Evolutionary conservation across 2,888 invertebrate genomes (phyloP).

Genomic region (Leuctra nigra): DNA sequence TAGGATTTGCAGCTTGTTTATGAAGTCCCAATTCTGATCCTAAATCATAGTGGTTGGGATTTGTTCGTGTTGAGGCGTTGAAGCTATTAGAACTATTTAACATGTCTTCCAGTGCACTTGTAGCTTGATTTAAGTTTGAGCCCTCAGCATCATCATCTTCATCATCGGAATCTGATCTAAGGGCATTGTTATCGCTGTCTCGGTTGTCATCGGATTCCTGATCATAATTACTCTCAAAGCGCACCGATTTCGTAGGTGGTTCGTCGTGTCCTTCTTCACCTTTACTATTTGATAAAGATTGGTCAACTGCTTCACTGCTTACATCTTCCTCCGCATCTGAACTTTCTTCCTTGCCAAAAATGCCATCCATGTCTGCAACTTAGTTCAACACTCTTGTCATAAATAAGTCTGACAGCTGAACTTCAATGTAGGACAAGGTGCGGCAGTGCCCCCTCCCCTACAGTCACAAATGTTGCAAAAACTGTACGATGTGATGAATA

Average conservation of each 20-base stretch:
- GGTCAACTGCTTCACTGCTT: too few species aligned
- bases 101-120: constrained; percentile 26
- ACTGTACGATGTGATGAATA: too few species aligned
- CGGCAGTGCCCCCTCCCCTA: too few species aligned
- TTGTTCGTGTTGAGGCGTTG: background rate
- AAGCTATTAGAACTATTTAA: constrained; percentile 17
- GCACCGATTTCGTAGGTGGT: background rate
- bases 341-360: too few species aligned
- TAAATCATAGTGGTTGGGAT: background rate
- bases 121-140: constrained; percentile 19
- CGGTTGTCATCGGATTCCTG: constrained; percentile 20
- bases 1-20: constrained; percentile 4
- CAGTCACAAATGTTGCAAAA: too few species aligned
- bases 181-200: constrained; percentile 14
- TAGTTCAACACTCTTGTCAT: too few species aligned
- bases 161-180: constrained; percentile 22
- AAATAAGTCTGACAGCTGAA: too few species aligned
- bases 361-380: too few species aligned
- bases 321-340: too few species aligned
- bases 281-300: too few species aligned
- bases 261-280: background rate
- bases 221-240: constrained; percentile 20
- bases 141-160: constrained; percentile 21
- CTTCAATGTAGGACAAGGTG: too few species aligned
- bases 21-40: constrained; percentile 8